Base-by-base conservation (phyloP, 2,888 invertebrate genomes). In the Pedicia rivosa region DNA sequence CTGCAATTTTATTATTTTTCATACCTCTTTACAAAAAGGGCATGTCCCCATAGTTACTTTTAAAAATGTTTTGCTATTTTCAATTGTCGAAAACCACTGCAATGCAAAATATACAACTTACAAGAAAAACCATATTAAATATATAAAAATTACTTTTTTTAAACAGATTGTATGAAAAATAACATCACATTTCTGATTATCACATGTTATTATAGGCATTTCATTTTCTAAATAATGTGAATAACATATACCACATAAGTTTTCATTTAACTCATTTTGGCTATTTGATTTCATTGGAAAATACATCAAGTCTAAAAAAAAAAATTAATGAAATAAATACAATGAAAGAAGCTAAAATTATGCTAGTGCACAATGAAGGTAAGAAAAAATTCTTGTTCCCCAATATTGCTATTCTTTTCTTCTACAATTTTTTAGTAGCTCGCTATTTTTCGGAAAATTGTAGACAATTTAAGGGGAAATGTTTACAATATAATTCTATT, bases 1-100 rank as follows among this genome's bases (percentile, higher is more conserved):
- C 8, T 35, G 8, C 7, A 25, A 30, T 16, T 17, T 10, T 15
- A 15, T 5, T 24, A n/a, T 41, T 8, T 31, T n/a, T 40, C 46
- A 46, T 42, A 60, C 59, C 38, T 54, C 50, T 48, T 61, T 60
- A 42, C 60, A 60, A 40, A 52, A 57, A 1, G 60, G 61, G 33
- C 60, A 60, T 3, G 45, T 32, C 0, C 60, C 60, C 32, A 60
- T 54, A 3, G 57, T 47, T 2, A 60, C 57, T 15, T 54, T 50
- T 15, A 60, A 38, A 44, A 57, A 59, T 3, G 50, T 52, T 43
- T 53, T 58, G 0, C 54, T 55, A 20, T 57, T 56, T 15, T 51
- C 40, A 4, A 56, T 40, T 2, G 54, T 56, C 12, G 52, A 47
- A 34, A 61, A 60, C 60, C 60, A 60, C 35, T 35, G 12, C 3